Evolutionary conservation across 2,113 vertebrate species (phyloP).

Genomic region (Oreochromis niloticus): DNA sequence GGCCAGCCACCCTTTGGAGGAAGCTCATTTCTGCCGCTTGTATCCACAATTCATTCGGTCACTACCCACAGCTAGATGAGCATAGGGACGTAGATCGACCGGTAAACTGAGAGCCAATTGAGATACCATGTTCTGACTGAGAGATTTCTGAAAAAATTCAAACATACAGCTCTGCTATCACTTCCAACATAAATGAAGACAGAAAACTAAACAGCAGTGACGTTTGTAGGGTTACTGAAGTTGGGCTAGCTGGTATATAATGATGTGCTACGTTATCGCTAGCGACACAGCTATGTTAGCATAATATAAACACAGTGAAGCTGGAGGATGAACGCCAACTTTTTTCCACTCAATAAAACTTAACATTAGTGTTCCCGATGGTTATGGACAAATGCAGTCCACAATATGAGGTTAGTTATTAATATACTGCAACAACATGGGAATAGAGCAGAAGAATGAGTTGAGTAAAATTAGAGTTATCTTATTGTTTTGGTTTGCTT

Average conservation of each 20-base stretch:
- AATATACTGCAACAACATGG: background rate
- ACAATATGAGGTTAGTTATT: background rate
- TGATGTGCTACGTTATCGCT: background rate
- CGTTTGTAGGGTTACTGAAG: fast-evolving
- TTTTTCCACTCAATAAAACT: background rate
- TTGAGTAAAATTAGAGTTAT: background rate
- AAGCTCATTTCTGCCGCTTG: too few relatives aligned
- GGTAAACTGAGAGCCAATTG: background rate
- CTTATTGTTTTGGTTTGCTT: background rate
- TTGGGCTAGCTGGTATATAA: background rate
- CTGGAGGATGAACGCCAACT: background rate
- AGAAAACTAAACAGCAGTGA: fast-evolving
- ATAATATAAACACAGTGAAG: background rate
- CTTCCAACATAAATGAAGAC: background rate
- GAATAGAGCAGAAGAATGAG: fast-evolving
- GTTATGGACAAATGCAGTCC: fast-evolving
- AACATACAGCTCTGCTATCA: background rate
- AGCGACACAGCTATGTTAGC: background rate
- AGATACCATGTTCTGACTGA: background rate
- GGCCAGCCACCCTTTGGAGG: too few relatives aligned
- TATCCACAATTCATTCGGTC: too few relatives aligned
- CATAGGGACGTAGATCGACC: too few relatives aligned
- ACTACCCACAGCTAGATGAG: too few relatives aligned
- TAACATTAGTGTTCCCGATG: background rate
- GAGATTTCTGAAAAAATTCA: background rate